Conservation (phyloP, 2,888 invertebrate species). For the Pristionchus entomophagus region DNA sequence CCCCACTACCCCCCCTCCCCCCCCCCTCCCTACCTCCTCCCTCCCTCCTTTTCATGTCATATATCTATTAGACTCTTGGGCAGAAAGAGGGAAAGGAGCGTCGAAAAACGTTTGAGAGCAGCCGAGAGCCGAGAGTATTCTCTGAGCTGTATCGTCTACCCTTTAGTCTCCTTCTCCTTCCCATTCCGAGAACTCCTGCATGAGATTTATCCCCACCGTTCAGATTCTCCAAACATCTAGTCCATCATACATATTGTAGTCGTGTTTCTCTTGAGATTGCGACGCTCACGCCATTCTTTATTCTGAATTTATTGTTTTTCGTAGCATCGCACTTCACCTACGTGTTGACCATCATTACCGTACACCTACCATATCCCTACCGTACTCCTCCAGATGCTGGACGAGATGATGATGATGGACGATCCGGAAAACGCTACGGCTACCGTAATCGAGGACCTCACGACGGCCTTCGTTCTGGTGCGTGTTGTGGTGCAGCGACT, state of each 20-base stretch:
- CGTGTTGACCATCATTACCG: background rate
- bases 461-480: background rate
- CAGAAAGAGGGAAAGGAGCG: background rate
- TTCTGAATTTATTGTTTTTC: background rate
- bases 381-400: constrained; percentile 20
- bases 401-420: background rate
- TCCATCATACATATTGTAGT: too few species aligned
- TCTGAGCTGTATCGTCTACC: background rate
- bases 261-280: too few species aligned
- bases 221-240: background rate
- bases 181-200: background rate
- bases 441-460: constrained; percentile 16
- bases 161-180: background rate
- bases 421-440: background rate
- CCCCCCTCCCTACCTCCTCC: too few species aligned
- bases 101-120: background rate
- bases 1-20: background rate
- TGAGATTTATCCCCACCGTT: background rate
- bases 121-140: background rate
- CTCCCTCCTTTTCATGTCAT: background rate
- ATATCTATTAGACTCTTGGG: constrained; percentile 27
- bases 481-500: constrained; percentile 13
- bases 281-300: too few species aligned
- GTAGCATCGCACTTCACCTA: background rate
- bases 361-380: background rate